Conservation (phyloP, 1,140 invertebrate species). For the Drosophila auraria region DNA sequence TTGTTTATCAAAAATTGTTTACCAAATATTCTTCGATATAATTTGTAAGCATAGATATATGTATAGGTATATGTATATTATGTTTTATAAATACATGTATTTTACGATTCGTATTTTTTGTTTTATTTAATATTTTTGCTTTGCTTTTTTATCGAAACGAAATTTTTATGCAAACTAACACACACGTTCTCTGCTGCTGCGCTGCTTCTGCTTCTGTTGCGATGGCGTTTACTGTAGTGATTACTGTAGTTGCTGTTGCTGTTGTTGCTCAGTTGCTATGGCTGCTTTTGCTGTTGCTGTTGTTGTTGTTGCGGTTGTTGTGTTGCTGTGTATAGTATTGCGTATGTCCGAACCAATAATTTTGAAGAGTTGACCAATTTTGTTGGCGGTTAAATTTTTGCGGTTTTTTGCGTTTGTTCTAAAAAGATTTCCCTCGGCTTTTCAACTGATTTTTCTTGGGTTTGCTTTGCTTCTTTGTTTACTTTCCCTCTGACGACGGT, state of each 20-base stretch:
- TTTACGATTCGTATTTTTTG: slow-evolving; percentile 42
- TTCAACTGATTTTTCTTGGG: slow-evolving; percentile 55
- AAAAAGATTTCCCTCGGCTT: slow-evolving; percentile 49
- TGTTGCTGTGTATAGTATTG: slow-evolving; percentile 81
- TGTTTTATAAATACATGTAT: slow-evolving; percentile 59
- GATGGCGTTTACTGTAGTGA: slow-evolving; percentile 43
- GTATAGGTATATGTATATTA: slow-evolving; percentile 56
- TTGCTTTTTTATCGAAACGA: slow-evolving; percentile 78
- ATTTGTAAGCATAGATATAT: slow-evolving; percentile 61
- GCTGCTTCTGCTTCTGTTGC: slow-evolving; percentile 50
- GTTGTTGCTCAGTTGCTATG: slow-evolving; percentile 49
- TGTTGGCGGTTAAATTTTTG: slow-evolving; percentile 80
- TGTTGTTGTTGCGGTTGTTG: slow-evolving; percentile 47
- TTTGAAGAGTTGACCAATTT: slow-evolving; percentile 84
- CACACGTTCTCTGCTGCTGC: slow-evolving; percentile 71
- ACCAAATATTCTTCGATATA: slow-evolving; percentile 68
- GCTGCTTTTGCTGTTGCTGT: slow-evolving; percentile 50
- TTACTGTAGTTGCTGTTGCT: slow-evolving; percentile 43
- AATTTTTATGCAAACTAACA: slow-evolving; percentile 85
- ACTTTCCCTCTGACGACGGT: slow-evolving; percentile 26
- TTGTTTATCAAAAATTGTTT: slow-evolving; percentile 70
- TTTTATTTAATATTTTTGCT: slow-evolving; percentile 49
- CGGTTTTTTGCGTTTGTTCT: slow-evolving; percentile 66
- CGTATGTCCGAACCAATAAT: slow-evolving; percentile 85
- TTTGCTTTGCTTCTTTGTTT: slow-evolving; percentile 42